Base-by-base conservation (phyloP, 2,888 invertebrate genomes). In the Agriopis marginaria region DNA sequence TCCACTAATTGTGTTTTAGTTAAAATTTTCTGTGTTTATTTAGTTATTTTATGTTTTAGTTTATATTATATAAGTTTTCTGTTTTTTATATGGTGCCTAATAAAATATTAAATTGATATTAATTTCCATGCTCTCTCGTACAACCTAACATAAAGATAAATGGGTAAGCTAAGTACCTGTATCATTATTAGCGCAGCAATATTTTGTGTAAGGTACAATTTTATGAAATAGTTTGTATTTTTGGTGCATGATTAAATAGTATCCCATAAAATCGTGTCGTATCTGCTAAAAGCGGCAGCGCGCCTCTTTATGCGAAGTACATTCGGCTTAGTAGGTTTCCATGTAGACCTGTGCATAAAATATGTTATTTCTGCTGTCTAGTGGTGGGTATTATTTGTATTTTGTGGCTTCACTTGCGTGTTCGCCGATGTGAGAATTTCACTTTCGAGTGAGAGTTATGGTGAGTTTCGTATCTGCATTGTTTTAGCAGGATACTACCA, bases 291-390 rank as follows among this genome's bases (percentile, higher is more conserved):
- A 47, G 45, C 2, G 0, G 39, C 23, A 0, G 23, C 64, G 70
- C 69, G 71, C 72, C 85, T 85, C 82, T 88, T 89, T 86, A 87
- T 86, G 80, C 84, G 79, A 84, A 86, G 90, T 89, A 89, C 85
- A 88, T 90, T 89, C 80, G 82, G 87, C 87, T 89, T 89, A 89
- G 89, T 89, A 88, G 82, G 85, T 88, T 89, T 86, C 81, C 84
- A 78, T 87, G 88, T 88, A 88, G 86, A 90, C 83, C 85, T 88
- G 87, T 83, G 84, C 84, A 88, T 90, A 87, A 91, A 90, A 89
- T 90, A 91, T 87, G 86, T 83, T 84, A 78, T 81, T 78, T 70
- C 78, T 78, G 74, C 72, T 72, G 75, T 76, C 78, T 76, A 75
- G 73, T 74, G 74, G 71, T 55, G 75, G 78, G 76, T 84, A 82